phyloP scores from a whole-genome alignment of 2,888 invertebrate species.

The Dastarcus helophoroides region DNA sequence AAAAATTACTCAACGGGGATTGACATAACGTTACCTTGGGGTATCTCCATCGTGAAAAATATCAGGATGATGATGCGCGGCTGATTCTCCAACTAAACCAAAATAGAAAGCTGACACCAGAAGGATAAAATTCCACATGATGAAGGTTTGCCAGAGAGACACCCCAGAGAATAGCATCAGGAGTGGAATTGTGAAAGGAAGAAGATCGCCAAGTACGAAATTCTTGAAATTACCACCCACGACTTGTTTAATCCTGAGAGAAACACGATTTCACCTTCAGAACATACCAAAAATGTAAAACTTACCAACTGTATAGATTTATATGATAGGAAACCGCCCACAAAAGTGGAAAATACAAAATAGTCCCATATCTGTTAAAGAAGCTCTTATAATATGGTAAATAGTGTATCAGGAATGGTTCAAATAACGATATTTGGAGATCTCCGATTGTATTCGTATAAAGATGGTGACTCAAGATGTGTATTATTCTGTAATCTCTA shows the following conservation, averaged over 20 bases:
- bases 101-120: constrained; percentile 51
- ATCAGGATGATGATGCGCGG: constrained; percentile 70
- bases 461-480: constrained; percentile 66
- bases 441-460: constrained; percentile 69
- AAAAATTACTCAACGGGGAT: not conserved
- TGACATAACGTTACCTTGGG: constrained; percentile 40
- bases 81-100: constrained; percentile 53
- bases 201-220: constrained; percentile 26
- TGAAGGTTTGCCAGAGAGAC: constrained; percentile 30
- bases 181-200: constrained; percentile 36
- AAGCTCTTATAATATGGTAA: constrained; percentile 47
- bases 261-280: not conserved
- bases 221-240: not conserved
- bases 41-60: constrained; percentile 72
- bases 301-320: constrained; percentile 39
- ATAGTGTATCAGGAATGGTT: constrained; percentile 53
- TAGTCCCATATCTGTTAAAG: constrained; percentile 40
- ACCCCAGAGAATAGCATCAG: constrained; percentile 35
- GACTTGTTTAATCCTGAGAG: not conserved
- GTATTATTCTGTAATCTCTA: constrained; percentile 63
- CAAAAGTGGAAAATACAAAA: constrained; percentile 39
- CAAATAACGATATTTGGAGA: constrained; percentile 54
- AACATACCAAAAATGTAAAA: constrained; percentile 12
- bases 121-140: constrained; percentile 50
- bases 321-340: constrained; percentile 28